Evolutionary conservation across 64 coral and sea anemone species (phyloP), one percentile per base, ranked within the genome.

Genomic region (Stichodactyla mertensii): DNA sequence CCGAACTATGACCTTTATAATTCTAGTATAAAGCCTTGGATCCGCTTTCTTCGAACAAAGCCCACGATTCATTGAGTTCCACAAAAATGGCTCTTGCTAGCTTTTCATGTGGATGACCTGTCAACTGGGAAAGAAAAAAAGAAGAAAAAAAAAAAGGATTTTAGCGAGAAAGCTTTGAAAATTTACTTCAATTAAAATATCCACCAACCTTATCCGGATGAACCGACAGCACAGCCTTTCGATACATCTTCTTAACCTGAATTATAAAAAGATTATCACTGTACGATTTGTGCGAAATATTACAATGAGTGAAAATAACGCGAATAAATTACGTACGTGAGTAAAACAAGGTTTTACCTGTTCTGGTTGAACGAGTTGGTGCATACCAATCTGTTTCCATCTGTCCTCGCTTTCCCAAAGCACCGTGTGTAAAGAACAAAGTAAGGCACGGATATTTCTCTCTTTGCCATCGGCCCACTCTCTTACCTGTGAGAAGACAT

Each of bases 1-100:
- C 18, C 45, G 55, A 58, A 64, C 20, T 27, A 14, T 89, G n/a
- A 9, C 13, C 52, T 54, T 80, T 20, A 54, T 51, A 54, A 7
- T 58, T 55, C 54, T 83, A 98, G 55, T 95, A 98, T 55, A 98
- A 77, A 2, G 96, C 66, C 56, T 98, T 94, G 31, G 80, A 92
- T 45, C 96, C 96, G 88, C 91, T 92, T 20, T 91, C 84, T 90
- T 98, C 96, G 86, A 98, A 98, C 27, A 87, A 82, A 52, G 96
- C 82, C 96, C 96, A 98, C 10, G 96, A 87, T 66, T 98, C 96
- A 83, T 98, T 98, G 24, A 98, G 86, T 69, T 98, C 96, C 79
- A 98, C 86, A 54, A 98, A 98, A 55, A 98, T 98, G 66, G 96
- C 96, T 77, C 93, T 91, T 53, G 96, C 96, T 45, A 98, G 54